Evolutionary conservation across 2,888 invertebrate species (phyloP).

Genomic region (Sthenelais limicola): DNA sequence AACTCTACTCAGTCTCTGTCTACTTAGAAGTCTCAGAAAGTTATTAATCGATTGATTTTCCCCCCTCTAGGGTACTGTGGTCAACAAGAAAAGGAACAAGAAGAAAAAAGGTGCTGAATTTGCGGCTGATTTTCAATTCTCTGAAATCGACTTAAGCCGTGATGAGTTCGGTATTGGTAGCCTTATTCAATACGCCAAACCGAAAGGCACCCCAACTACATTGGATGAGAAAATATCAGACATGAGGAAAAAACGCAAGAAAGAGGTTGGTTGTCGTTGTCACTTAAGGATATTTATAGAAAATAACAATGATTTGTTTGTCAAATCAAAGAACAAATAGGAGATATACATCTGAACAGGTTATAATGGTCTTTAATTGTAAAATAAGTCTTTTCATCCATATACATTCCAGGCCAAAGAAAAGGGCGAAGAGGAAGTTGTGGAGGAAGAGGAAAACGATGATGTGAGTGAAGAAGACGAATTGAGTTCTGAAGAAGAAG

Average conservation of each 20-base stretch:
- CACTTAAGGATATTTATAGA: too few species aligned
- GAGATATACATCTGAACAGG: too few species aligned
- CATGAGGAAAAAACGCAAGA: constrained; percentile 75
- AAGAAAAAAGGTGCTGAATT: constrained; percentile 77
- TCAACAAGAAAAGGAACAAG: constrained; percentile 47
- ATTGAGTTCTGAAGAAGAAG: constrained; percentile 54
- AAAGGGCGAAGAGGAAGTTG: constrained; percentile 40
- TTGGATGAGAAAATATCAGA: constrained; percentile 88
- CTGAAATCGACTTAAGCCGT: constrained; percentile 72
- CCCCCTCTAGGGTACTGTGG: constrained; percentile 41
- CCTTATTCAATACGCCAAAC: constrained; percentile 68
- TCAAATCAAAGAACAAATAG: too few species aligned
- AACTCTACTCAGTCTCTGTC: too few species aligned
- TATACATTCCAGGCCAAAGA: constrained; percentile 42
- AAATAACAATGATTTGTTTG: too few species aligned
- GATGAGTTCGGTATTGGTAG: constrained; percentile 48
- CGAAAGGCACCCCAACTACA: constrained; percentile 84
- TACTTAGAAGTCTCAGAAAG: neutral
- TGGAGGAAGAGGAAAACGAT: constrained; percentile 46
- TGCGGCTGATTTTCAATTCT: constrained; percentile 86
- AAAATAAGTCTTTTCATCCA: too few species aligned
- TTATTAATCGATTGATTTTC: neutral
- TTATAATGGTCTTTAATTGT: neutral
- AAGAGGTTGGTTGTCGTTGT: constrained; percentile 57
- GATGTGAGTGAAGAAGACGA: constrained; percentile 21